Evolutionary conservation across 2,888 invertebrate species (phyloP).

Genomic region (Acleris cristana): DNA sequence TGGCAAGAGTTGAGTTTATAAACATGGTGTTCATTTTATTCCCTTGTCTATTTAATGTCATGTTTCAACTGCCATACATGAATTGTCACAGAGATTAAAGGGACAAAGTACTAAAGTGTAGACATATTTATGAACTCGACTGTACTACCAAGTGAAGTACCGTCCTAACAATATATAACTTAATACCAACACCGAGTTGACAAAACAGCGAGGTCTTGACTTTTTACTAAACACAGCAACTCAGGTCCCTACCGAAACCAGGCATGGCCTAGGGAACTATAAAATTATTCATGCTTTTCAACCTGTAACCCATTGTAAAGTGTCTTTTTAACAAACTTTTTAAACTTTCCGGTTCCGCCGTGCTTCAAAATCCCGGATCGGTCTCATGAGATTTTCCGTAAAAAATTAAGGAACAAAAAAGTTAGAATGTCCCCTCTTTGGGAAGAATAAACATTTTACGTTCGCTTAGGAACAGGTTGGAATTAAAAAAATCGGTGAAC

Average conservation of each 20-base stretch:
- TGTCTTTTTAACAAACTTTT: constrained; percentile 77
- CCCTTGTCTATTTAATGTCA: no score
- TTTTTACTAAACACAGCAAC: no score
- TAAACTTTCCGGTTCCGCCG: constrained; percentile 71
- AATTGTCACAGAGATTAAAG: no score
- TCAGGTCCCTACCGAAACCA: constrained; percentile 4
- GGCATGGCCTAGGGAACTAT: constrained; percentile 49
- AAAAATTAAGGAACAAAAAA: constrained; percentile 80
- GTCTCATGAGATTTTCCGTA: constrained; percentile 71
- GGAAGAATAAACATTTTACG: constrained; percentile 79
- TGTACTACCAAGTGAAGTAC: no score
- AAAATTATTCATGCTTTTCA: constrained; percentile 74
- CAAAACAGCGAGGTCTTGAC: no score
- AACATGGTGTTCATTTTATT: no score
- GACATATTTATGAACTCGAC: no score
- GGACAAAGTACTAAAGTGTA: no score
- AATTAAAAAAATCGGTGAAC: constrained; percentile 58
- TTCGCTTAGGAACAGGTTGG: constrained; percentile 63
- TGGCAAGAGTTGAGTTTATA: no score
- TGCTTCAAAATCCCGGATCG: constrained; percentile 75
- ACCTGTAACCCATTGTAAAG: constrained; percentile 79
- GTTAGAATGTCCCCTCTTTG: constrained; percentile 70
- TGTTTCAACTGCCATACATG: no score
- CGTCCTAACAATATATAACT: no score
- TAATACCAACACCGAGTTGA: no score